Evolutionary conservation across 2,888 invertebrate species (phyloP), one percentile per base, ranked within the genome.

Genomic region (Nephrotoma flavescens): DNA sequence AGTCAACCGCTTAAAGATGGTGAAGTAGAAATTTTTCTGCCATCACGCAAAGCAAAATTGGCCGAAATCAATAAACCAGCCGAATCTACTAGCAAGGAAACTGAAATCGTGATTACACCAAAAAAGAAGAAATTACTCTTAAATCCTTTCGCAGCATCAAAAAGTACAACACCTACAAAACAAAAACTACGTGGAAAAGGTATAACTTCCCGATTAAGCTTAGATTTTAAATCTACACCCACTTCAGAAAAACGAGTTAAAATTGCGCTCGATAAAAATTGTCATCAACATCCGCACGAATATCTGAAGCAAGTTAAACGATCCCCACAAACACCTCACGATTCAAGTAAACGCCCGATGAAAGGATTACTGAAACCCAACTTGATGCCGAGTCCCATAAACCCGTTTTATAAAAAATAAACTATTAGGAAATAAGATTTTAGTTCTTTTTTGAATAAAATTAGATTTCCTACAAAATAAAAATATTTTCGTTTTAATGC

Each of bases 241-340:
- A 85, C 85, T 5, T 86, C 87, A 41, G 87, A 86, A 87, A 96
- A 96, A 89, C 94, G 94, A 87, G 96, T 97, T 0, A 95, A 95
- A 90, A 96, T 96, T 88, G 93, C 94, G 15, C 92, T 96, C 0
- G 94, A 94, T 88, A 93, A 94, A 88, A 96, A 96, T 89, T 93
- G 93, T 2, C 94, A 94, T 88, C 96, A 96, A 89, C 94, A 94
- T 42, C 93, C 95, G 0, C 92, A 94, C 2, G 96, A 97, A 88
- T 96, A 97, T 88, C 93, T 94, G 19, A 93, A 93, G 45, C 95
- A 95, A 89, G 92, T 97, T 0, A 91, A 93, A 85, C 93, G 93
- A 86, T 96, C 96, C 71, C 97, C 97, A 0, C 94, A 93, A 6
- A 94, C 96, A 88, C 96, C 97, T 0, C 97, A 93, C 88, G 96